Conservation (phyloP, 92 coral and sea anemone species). For the Heliopora coerulea region DNA sequence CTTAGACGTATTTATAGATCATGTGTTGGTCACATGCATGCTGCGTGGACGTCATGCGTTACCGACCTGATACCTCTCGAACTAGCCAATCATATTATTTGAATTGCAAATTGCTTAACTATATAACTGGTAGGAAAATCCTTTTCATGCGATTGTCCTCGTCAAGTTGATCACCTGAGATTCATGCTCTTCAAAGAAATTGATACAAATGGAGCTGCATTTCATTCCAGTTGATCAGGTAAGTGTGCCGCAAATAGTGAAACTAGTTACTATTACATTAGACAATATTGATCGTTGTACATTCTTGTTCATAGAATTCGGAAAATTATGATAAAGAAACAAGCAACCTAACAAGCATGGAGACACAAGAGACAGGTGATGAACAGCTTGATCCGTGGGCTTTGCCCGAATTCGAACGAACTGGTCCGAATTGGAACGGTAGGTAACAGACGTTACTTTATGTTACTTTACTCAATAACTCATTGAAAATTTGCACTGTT, state of each 20-base stretch:
- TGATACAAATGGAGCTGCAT: constrained; percentile 15
- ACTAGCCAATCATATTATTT: too few relatives aligned
- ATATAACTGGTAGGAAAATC: background rate
- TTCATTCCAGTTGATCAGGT: constrained; percentile 1
- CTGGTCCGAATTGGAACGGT: constrained; percentile 94
- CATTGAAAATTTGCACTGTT: too few relatives aligned
- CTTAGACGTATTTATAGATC: too few relatives aligned
- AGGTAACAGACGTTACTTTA: background rate
- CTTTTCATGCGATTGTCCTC: background rate
- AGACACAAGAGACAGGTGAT: background rate
- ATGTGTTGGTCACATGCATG: background rate
- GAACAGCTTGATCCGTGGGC: constrained; percentile 96
- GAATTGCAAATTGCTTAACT: too few relatives aligned
- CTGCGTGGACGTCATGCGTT: background rate
- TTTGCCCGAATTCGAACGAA: constrained; percentile 75
- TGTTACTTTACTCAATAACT: too few relatives aligned
- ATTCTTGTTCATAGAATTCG: too few relatives aligned
- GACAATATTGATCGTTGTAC: too few relatives aligned
- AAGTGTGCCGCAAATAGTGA: constrained; percentile 3
- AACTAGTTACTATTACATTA: too few relatives aligned
- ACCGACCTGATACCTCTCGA: too few relatives aligned
- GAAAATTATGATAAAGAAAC: too few relatives aligned
- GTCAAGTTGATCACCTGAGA: background rate
- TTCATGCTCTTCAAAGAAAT: background rate
- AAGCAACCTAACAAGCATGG: too few relatives aligned